Base-by-base conservation (phyloP, 2,888 invertebrate genomes). In the Syrphus vitripennis region DNA sequence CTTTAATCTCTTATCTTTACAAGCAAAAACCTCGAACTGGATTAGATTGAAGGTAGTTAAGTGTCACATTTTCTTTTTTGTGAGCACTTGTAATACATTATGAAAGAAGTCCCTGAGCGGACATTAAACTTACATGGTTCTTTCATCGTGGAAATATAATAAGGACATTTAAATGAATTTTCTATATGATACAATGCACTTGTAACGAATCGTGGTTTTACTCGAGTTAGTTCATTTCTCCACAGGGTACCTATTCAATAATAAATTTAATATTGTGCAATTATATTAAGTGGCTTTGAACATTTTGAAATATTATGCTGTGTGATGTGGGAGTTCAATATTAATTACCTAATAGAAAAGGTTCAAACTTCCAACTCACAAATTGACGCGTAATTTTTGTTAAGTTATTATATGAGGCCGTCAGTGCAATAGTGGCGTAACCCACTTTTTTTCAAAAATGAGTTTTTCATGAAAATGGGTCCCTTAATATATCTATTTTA, bases 221-320 rank as follows among this genome's bases (percentile, higher is more conserved):
- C 6, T 31, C 19, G 19, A 34, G 42, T 48, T 37, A 50, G 67
- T 80, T 69, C 57, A 61, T 67, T 61, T 59, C 77, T 61, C 82
- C 34, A 26, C 40, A 59, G 77, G 77, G 59, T 12, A 21, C 10
- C 19, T 71, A 42, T 57, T 76, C 50, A 59, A 50, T 53, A 76
- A 59, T 59, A 50, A 24, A n/a, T n/a, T 71, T 34, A 45, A 71
- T 50, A 65, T 34, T 31, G 26, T 76, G 70, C 63, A 82, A 82
- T 82, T 82, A 76, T 24, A 65, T 26, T 71, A 57, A 82, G 81
- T 82, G 76, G 57, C 26, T 70, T n/a, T 19, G 45, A 31, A 16
- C 42, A 53, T 57, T 65, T 42, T 24, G 37, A 37, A 70, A 9
- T 45, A 55, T 40, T 19, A 9, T 42, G 61, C 14, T 2, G 12